Percentiles rank a stretch among this genome's conserved stretches.
These are phyloP conservation scores for Archilochus colubris DNA, from an alignment of 2,113 vertebrate genomes.

Conservation along the genomic window DNA sequence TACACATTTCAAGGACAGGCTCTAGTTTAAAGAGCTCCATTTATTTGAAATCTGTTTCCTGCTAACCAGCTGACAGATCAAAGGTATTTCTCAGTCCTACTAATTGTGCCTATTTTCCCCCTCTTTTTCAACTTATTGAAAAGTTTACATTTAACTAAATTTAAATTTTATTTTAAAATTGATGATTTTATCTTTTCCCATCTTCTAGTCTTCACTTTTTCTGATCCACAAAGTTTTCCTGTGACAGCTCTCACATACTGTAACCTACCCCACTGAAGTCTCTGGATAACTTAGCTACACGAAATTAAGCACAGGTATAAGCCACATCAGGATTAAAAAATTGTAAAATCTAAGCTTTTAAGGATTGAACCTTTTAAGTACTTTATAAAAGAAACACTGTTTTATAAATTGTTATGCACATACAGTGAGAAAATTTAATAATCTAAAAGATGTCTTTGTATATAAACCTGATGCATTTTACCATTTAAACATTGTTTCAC, in stretches of 20 bases:
- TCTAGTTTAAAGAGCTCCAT: slow-evolving; percentile 51
- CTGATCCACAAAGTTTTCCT: not conserved
- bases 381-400: not conserved
- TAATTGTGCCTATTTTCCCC: not conserved
- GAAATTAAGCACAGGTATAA: not conserved
- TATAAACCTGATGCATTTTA: not conserved
- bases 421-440: not conserved
- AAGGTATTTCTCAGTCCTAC: slow-evolving; percentile 38
- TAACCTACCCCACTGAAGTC: not conserved
- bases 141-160: not conserved
- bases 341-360: not conserved
- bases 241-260: not conserved
- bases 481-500: not conserved
- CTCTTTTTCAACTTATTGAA: not conserved
- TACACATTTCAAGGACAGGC: slow-evolving; percentile 53
- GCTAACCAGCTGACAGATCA: slow-evolving; percentile 61
- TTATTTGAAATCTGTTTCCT: slow-evolving; percentile 45
- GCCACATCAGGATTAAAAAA: not conserved
- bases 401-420: not conserved
- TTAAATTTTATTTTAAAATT: not conserved
- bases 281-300: not conserved
- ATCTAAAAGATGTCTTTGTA: not conserved
- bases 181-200: not conserved
- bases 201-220: not conserved
- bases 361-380: not conserved